Evolutionary conservation across 2,113 vertebrate species (phyloP), one percentile per base, ranked within the genome.

Genomic region (Centrocercus urophasianus): DNA sequence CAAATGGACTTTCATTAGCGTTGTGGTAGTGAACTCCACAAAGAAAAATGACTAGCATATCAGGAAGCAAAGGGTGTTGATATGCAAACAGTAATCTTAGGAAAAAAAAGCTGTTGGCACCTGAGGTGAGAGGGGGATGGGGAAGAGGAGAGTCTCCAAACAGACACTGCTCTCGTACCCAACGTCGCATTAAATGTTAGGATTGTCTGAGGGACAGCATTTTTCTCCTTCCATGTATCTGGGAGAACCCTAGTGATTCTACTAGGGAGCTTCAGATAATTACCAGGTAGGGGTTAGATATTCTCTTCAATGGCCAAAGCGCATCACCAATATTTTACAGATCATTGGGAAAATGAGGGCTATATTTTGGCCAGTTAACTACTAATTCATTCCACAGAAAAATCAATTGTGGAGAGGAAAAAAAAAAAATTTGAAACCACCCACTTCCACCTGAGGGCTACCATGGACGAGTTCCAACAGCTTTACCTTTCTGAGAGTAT

Each of bases 261-360:
- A 54, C 18, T 43, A 28, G 32, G 69, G 61, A 77, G 4, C 48
- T 43, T 10, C 0, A 1, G 9, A 30, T 47, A 67, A 8, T 2
- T 27, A 28, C 18, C 22, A 47, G 17, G 11, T 45, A 47, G 6
- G 40, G 12, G 42, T 72, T 8, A 43, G 42, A 70, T 89, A 72
- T 76, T 12, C 28, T 66, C 15, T 86, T 45, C 28, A 5, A 30
- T 4, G 6, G 77, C 6, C 48, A 47, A 77, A 75, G 11, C 10
- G 80, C 1, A 1, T 50, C 6, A 50, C 60, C 2, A 1, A 40
- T 30, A 48, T 10, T 74, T 91, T 36, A 54, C 13, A 79, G n/a
- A 57, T 38, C 19, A 78, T 22, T 19, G 42, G 34, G 30, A 74
- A 40, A 83, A 47, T 32, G 40, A 40, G 40, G 12, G 34, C 9